phyloP scores from a whole-genome alignment of 2,797 vertebrate species.

The Acanthurus lineatus region DNA sequence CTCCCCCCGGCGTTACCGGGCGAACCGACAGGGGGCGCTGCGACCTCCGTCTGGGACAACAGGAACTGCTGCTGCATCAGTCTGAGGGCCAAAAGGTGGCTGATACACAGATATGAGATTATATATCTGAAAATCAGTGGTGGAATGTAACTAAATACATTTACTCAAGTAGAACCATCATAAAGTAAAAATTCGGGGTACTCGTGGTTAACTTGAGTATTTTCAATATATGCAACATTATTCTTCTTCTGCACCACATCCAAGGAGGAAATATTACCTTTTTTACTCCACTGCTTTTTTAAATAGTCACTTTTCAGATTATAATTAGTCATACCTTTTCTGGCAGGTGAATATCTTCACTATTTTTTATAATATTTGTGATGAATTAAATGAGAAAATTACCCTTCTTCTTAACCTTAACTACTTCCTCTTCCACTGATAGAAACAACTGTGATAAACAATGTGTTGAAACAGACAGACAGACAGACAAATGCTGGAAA shows the following conservation, averaged over 20 bases:
- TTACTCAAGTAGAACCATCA: background rate
- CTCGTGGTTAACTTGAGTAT: background rate
- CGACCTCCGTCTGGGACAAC: background rate
- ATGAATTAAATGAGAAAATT: background rate
- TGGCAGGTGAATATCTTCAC: background rate
- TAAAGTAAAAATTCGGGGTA: background rate
- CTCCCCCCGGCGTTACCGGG: slow-evolving; percentile 69
- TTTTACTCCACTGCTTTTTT: background rate
- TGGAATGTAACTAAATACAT: background rate
- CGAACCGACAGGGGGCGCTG: slow-evolving; percentile 76
- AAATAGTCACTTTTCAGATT: background rate
- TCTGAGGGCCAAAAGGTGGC: background rate
- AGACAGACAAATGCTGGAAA: background rate
- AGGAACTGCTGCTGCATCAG: background rate
- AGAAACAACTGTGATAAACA: background rate
- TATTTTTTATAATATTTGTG: background rate
- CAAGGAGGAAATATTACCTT: background rate
- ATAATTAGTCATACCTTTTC: background rate
- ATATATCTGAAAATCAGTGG: background rate
- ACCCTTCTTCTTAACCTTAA: too few relatives aligned
- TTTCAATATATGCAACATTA: background rate
- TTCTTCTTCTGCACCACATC: background rate
- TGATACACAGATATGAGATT: too few relatives aligned
- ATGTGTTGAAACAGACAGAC: background rate
- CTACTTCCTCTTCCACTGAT: background rate